Base-by-base conservation (phyloP, 2,888 invertebrate species). In the Pristionchus japonicus region DNA sequence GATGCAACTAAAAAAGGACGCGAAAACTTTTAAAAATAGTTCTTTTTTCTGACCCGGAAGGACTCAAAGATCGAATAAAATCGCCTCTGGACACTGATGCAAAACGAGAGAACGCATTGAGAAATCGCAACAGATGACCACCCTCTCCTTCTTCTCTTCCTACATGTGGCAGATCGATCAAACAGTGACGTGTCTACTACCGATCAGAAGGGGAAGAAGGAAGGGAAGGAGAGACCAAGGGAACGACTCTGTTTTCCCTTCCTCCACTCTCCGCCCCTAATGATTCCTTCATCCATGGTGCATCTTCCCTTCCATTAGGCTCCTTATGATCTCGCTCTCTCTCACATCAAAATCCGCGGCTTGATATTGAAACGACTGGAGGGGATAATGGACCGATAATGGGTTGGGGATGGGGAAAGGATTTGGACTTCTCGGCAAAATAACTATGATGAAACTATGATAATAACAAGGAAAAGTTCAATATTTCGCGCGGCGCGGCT, bases 241-340 rank as follows among this genome's bases (percentile, higher is more conserved):
- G 57, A 57, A 57, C 57, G 57, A 57, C 23, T 57, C 57, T n/a
- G 23, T 20, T 37, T 70, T 37, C 70, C 31, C 70, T 37, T 67
- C 67, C 67, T 61, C 23, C 61, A 61, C 15, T 64, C 64, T 34
- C 31, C 23, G 23, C 57, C 57, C 57, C 57, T 57, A 67, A 34
- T 34, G 67, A 77, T 27, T 27, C n/a, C 70, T 15, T 31, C 64
- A 17, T 74, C 43, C 74, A 74, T 67, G 67, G 34, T 43, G 4
- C 40, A 74, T 74, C 37, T 27, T 77, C 47, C 37, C n/a, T 40
- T 77, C 77, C 77, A 77, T 77, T 77, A 77, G 70, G 70, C 77
- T n/a, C 77, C n/a, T 77, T 77, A 77, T 77, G 77, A 77, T 40
- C 77, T 77, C 77, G 43, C 47, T 77, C 77, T 77, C 47, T 77